Evolutionary conservation across 2,797 vertebrate genomes (phyloP), one percentile per base, ranked within the genome.

Genomic region (Centroberyx gerrardi): DNA sequence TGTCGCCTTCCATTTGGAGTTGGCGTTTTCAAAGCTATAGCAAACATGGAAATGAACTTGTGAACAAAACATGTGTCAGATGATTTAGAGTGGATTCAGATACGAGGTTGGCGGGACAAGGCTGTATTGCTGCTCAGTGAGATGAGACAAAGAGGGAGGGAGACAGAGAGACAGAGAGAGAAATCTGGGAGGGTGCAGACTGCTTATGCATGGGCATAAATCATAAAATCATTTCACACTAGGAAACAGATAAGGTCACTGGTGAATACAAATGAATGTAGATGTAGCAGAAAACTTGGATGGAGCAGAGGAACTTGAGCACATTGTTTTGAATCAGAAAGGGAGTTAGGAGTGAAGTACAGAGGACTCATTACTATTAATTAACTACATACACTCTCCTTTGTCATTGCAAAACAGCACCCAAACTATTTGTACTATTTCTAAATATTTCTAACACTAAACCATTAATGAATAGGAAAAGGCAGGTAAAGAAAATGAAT

Each of bases 151-250:
- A 78, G 65, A 71, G 27, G 10, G 44, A 68, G 14, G 46, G 22
- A 18, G 18, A 17, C 51, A 62, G 48, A 38, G 31, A 15, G 22
- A 22, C 22, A 7, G 67, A 69, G 54, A 33, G 31, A 33, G 8
- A 40, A 42, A 9, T 62, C 61, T 58, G 64, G 52, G 36, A 60
- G 65, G 62, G 40, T 0, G 17, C 72, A 71, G 33, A 70, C 29
- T 44, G 64, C 36, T 61, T 67, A 75, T 51, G 62, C 76, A 62
- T 52, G 42, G 46, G 59, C 46, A 78, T 75, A 80, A 77, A 80
- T 85, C 78, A 65, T 48, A 54, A 76, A 83, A 81, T 62, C 2
- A 62, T 74, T 80, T 74, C 68, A 74, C 52, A 59, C 67, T 68
- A 18, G 70, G 27, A 74, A 81, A 76, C 42, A 29, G 76, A 84